Evolutionary conservation across 1,140 invertebrate genomes (phyloP), one percentile per base, ranked within the genome.

Genomic region (Trichomalopsis sarcophagae): DNA sequence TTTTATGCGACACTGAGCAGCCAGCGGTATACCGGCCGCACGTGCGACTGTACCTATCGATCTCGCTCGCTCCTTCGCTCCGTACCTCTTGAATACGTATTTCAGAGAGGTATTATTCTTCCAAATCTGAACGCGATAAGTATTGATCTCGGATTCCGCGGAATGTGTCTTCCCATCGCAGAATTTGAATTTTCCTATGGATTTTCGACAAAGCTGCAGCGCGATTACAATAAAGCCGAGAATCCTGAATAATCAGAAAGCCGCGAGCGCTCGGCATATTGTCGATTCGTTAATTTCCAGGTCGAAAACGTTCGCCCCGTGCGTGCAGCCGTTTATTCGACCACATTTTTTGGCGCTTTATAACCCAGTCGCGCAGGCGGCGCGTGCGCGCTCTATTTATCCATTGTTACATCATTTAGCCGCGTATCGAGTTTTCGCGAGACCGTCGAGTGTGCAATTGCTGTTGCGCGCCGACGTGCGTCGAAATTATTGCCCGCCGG

Each of bases 1-100:
- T 77, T 77, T 77, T 77, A 77, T 77, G 75, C 75, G 75, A 77
- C 75, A 50, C 73, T 44, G 73, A 75, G 36, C 21, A 62, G 21
- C 73, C 33, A 21, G 4, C 6, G 55, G 17, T 62, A 27, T 27
- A n/a, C 55, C 55, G 0, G 21, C 6, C 6, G 36, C 73, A 75
- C 36, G 33, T 33, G 73, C 36, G 21, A 62, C 73, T n/a, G 9
- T n/a, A n/a, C 6, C 30, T 40, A 75, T 44, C 73, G 10, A 0
- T 44, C 73, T 75, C 73, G 27, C 33, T 76, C 74, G 36, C 40
- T 44, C 40, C 21, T 11, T 47, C 17, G 6, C 44, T 44, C 30
- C 21, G 9, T 71, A 14, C 75, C 1, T 50, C 44, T 77, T 50
- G 27, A 75, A 75, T 75, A 75, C 36, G 36, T 75, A 75, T 75